phyloP scores from a whole-genome alignment of 2,797 vertebrate species.

The Peromyscus eremicus region DNA sequence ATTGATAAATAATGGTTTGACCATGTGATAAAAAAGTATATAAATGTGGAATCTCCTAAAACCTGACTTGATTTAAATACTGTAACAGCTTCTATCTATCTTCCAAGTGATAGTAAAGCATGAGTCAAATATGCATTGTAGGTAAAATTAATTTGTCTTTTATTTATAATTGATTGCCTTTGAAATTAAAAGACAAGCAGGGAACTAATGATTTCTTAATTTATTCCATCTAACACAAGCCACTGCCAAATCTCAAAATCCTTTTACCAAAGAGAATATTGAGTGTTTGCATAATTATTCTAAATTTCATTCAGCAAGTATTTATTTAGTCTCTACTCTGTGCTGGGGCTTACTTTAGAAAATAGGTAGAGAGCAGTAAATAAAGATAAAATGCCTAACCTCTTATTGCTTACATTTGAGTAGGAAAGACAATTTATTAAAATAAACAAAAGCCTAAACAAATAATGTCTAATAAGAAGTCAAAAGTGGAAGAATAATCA shows the following conservation, averaged over 20 bases:
- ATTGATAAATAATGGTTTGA: conserved; percentile 5
- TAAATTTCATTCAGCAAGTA: conserved; percentile 19
- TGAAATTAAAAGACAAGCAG: conserved; percentile 18
- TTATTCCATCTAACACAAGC: conserved; percentile 15
- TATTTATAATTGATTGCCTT: conserved; percentile 44
- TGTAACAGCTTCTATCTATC: neutral
- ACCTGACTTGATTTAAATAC: neutral
- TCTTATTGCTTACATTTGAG: neutral
- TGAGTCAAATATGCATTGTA: conserved; percentile 26
- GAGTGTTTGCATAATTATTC: neutral
- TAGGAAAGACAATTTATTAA: neutral
- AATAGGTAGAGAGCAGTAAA: neutral
- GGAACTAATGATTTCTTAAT: conserved; percentile 60
- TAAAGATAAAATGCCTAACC: neutral
- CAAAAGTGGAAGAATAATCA: neutral
- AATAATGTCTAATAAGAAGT: conserved; percentile 6
- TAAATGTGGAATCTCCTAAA: neutral
- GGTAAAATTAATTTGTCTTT: conserved; percentile 8
- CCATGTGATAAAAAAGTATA: neutral
- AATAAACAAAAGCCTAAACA: conserved; percentile 50
- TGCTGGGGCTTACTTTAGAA: conserved; percentile 6
- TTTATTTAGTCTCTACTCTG: conserved; percentile 8
- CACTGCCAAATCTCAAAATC: conserved; percentile 47
- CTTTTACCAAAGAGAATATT: conserved; percentile 31
- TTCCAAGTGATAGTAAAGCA: neutral